Conservation (phyloP, 2,113 vertebrate species). For the Tichodroma muraria region DNA sequence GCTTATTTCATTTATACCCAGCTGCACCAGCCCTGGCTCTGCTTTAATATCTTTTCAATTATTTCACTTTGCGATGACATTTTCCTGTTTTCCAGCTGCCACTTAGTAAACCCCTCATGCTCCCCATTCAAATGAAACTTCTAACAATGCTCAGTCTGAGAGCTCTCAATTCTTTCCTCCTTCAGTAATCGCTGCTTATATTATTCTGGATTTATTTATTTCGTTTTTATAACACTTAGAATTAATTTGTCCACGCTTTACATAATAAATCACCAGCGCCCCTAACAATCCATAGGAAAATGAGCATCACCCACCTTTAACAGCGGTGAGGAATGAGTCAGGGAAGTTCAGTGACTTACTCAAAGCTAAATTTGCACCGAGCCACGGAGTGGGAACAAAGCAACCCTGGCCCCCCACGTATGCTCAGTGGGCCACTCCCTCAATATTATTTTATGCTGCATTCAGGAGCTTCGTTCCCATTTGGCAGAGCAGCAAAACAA, state of each 20-base stretch:
- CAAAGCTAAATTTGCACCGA: neutral
- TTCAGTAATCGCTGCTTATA: neutral
- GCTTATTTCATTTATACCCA: neutral
- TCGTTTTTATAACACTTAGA: neutral
- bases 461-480: neutral
- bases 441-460: neutral
- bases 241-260: neutral
- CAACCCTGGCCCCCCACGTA: neutral
- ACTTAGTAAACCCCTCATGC: neutral
- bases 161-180: neutral
- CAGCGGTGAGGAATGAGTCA: conserved; percentile 1
- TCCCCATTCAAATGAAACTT: neutral
- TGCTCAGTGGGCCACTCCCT: conserved; percentile 1
- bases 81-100: neutral
- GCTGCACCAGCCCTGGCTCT: neutral
- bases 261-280: neutral
- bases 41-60: neutral
- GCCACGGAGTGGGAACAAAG: neutral
- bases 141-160: neutral
- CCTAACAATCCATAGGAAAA: neutral
- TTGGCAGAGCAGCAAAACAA: neutral
- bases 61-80: neutral
- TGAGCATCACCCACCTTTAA: neutral
- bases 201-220: neutral
- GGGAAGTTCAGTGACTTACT: neutral